A percentile compares a stretch with the other conserved stretches of the same genome.
phyloP scores from a whole-genome alignment of 1,140 invertebrate species.

The Ptiloglossa arizonensis region DNA sequence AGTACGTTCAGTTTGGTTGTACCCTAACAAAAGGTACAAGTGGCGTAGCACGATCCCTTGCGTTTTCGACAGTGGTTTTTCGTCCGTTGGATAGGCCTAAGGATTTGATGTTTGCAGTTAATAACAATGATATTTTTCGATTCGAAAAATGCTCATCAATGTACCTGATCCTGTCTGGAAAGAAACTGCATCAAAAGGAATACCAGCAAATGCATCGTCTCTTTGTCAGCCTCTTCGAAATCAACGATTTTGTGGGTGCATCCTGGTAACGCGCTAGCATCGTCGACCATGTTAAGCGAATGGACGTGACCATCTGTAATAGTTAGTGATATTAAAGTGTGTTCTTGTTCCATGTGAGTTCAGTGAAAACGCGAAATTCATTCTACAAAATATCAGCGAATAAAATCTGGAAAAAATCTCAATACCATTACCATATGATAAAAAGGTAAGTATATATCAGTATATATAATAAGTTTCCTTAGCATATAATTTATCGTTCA shows the following conservation, averaged over 20 bases:
- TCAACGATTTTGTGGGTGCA: slow-evolving; percentile 92
- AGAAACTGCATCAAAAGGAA: slow-evolving; percentile 98
- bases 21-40: slow-evolving; percentile 95
- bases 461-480: too few relatives aligned
- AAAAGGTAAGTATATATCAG: not conserved
- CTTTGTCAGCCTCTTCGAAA: slow-evolving; percentile 95
- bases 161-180: slow-evolving; percentile 88
- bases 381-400: not conserved
- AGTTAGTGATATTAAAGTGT: not conserved
- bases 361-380: not conserved
- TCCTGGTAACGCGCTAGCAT: slow-evolving; percentile 86
- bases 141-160: slow-evolving; percentile 22
- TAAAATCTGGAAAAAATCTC: not conserved
- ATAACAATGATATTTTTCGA: not conserved
- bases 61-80: slow-evolving; percentile 89
- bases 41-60: slow-evolving; percentile 95
- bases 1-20: slow-evolving; percentile 93
- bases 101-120: not conserved
- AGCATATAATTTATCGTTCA: not conserved
- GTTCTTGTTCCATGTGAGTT: not conserved
- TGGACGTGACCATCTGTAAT: slow-evolving; percentile 90
- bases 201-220: slow-evolving; percentile 97
- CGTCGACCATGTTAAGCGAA: slow-evolving; percentile 86
- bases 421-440: not conserved
- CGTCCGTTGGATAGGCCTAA: slow-evolving; percentile 91